A percentile compares a stretch with the other conserved stretches of the same genome.
phyloP scores from a whole-genome alignment of 1,140 invertebrate genomes.

The Diorhabda elongata region DNA sequence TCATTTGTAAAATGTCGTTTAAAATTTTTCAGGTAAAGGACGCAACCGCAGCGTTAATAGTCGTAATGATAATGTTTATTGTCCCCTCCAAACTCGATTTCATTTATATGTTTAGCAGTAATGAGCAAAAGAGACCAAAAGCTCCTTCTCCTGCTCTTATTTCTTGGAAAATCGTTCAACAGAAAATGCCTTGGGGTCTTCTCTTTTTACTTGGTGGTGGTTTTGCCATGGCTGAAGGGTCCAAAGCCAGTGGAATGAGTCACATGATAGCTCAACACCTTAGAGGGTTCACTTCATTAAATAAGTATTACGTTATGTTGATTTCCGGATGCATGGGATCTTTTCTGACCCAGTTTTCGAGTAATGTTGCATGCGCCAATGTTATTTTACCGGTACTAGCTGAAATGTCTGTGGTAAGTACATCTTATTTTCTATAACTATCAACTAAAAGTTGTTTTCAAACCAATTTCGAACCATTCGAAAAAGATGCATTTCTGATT shows the following conservation, averaged over 20 bases:
- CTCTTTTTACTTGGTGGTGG: conserved; percentile 70
- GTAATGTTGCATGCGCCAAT: conserved; percentile 82
- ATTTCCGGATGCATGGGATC: conserved; percentile 55
- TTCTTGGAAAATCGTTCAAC: conserved; percentile 71
- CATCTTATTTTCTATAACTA: too few relatives aligned
- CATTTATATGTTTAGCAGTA: conserved; percentile 60
- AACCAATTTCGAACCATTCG: too few relatives aligned
- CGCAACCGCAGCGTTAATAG: conserved; percentile 75
- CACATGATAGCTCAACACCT: conserved; percentile 65
- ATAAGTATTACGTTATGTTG: conserved; percentile 54
- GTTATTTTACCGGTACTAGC: conserved; percentile 75
- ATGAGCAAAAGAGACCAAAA: conserved; percentile 56
- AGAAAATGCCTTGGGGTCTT: conserved; percentile 74
- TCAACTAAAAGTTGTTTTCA: too few relatives aligned
- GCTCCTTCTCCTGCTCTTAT: conserved; percentile 63
- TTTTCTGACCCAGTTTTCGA: conserved; percentile 75
- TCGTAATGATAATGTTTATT: conserved; percentile 76
- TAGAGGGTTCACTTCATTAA: conserved; percentile 53
- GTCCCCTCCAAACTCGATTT: conserved; percentile 74
- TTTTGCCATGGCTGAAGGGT: conserved; percentile 82
- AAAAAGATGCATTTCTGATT: too few relatives aligned
- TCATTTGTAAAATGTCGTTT: background rate
- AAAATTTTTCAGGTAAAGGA: conserved; percentile 64
- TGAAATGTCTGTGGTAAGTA: conserved; percentile 55
- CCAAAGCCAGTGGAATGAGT: conserved; percentile 72